phyloP scores from a whole-genome alignment of 2,797 vertebrate genomes.

The Trematocara caparti region DNA sequence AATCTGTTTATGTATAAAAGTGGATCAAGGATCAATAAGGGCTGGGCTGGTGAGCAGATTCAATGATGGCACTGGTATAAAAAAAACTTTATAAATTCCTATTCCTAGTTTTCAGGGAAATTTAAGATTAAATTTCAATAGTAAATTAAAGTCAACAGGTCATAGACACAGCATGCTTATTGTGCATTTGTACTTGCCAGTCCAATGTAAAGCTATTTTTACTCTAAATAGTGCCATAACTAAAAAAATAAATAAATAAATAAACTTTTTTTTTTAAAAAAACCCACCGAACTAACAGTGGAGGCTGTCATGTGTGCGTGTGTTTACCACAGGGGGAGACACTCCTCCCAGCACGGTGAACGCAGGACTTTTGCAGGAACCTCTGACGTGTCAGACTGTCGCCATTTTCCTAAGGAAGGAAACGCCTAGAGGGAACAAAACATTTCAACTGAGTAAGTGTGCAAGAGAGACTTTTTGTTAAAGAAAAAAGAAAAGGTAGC shows the following conservation, averaged over 20 bases:
- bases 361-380: conserved; percentile 40
- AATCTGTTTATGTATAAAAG: not conserved
- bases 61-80: not conserved
- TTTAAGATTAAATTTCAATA: too few species aligned
- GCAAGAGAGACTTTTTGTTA: not conserved
- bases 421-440: conserved; percentile 67
- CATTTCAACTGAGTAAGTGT: conserved; percentile 24
- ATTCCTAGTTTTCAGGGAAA: not conserved
- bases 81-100: not conserved
- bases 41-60: not conserved
- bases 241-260: not conserved
- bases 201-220: not conserved
- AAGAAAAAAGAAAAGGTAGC: not conserved
- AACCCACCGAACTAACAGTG: not conserved
- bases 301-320: not conserved
- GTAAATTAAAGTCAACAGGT: not conserved
- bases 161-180: not conserved
- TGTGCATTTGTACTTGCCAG: not conserved
- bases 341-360: not conserved
- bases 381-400: conserved; percentile 70
- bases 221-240: not conserved
- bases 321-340: conserved; percentile 36
- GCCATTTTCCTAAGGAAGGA: conserved; percentile 71
- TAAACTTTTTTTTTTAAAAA: too few species aligned
- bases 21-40: not conserved